Percentiles rank a stretch among this genome's conserved stretches.
Conservation (phyloP, 2,113 vertebrate genomes). For the Nothoprocta perdicaria region DNA sequence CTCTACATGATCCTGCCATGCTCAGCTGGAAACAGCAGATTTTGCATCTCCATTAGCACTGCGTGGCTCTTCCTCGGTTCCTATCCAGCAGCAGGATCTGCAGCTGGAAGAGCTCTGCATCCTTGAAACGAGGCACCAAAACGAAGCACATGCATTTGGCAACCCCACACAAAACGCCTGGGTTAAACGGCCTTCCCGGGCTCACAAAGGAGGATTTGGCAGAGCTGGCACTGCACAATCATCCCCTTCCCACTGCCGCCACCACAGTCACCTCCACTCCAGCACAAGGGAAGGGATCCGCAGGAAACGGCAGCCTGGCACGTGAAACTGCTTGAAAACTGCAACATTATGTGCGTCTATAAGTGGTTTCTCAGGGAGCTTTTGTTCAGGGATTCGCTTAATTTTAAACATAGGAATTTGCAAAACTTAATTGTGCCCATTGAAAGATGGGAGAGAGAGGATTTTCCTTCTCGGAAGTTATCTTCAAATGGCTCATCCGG, state of each 20-base stretch:
- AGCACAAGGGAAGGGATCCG: background rate
- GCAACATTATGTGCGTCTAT: background rate
- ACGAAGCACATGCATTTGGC: background rate
- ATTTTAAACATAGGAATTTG: background rate
- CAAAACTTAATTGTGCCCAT: background rate
- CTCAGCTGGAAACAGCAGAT: rapidly evolving
- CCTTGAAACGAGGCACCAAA: constrained; percentile 21
- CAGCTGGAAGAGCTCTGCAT: constrained; percentile 27
- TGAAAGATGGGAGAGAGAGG: background rate
- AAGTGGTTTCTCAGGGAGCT: background rate
- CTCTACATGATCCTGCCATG: background rate
- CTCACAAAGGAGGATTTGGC: constrained; percentile 16
- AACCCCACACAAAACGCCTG: background rate
- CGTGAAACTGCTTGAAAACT: background rate
- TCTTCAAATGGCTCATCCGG: background rate
- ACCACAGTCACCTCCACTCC: background rate
- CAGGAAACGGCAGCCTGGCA: background rate
- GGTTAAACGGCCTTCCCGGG: constrained; percentile 3
- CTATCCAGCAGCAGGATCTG: constrained; percentile 25
- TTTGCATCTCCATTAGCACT: background rate
- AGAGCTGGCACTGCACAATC: background rate
- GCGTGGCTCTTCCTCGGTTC: background rate
- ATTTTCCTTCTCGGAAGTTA: background rate
- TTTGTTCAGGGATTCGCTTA: background rate
- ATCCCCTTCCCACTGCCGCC: background rate